Conservation (phyloP, 2,113 vertebrate genomes). For the Scolopax mira region DNA sequence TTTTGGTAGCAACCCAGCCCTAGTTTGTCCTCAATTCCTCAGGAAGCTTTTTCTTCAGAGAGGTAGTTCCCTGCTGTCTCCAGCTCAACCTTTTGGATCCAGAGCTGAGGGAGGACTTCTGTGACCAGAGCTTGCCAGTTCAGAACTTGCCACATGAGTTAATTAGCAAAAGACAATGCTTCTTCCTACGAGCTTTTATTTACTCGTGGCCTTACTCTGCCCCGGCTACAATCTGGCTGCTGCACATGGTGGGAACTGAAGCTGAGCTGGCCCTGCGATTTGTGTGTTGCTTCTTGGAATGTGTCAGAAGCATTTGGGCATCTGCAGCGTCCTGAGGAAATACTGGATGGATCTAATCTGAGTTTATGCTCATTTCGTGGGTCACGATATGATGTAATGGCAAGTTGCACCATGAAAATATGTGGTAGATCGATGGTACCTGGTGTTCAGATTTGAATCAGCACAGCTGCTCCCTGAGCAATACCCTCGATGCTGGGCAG, state of each 20-base stretch:
- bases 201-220: background rate
- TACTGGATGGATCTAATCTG: background rate
- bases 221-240: background rate
- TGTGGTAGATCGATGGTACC: background rate
- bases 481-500: background rate
- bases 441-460: background rate
- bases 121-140: background rate
- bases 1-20: background rate
- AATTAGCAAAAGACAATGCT: background rate
- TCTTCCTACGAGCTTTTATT: background rate
- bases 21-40: background rate
- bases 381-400: background rate
- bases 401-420: background rate
- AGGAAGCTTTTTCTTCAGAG: background rate
- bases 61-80: background rate
- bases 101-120: background rate
- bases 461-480: background rate
- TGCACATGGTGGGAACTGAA: background rate
- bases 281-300: background rate
- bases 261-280: background rate
- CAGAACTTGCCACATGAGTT: background rate
- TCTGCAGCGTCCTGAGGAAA: background rate
- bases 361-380: background rate
- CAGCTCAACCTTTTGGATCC: background rate
- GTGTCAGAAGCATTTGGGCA: background rate